A percentile compares a stretch with the other conserved stretches of the same genome.
These are phyloP conservation scores for Thamnophis elegans DNA, from an alignment of 2,797 vertebrate genomes.

Conservation along the genomic window DNA sequence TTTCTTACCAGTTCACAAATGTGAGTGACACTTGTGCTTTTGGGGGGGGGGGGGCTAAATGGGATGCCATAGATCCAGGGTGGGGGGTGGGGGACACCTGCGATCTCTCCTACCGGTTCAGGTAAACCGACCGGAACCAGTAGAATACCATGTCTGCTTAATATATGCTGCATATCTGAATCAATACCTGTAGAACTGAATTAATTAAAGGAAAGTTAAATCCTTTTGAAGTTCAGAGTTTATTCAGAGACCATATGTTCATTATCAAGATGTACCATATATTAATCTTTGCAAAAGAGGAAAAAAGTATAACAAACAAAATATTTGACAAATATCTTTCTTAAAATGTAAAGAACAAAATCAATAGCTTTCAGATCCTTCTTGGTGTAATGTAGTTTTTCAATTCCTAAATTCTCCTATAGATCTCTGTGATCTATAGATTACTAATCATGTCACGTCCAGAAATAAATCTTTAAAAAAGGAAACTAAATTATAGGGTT, in stretches of 20 bases:
- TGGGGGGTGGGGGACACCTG: too few species aligned
- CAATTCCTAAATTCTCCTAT: neutral
- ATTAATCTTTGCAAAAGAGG: neutral
- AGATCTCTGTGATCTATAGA: neutral
- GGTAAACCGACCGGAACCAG: too few species aligned
- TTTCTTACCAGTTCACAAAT: too few species aligned
- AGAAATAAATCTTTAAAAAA: neutral
- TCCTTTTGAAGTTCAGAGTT: neutral
- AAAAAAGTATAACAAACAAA: neutral
- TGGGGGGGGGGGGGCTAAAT: too few species aligned
- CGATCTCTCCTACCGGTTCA: too few species aligned
- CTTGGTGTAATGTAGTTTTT: neutral
- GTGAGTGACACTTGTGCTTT: too few species aligned
- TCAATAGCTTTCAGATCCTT: neutral
- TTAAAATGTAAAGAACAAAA: slow-evolving; percentile 8
- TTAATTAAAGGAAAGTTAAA: slow-evolving; percentile 33
- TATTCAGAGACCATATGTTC: slow-evolving; percentile 2
- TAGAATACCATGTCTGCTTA: neutral
- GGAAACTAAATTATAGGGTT: neutral
- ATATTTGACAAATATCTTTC: neutral
- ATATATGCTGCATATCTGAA: neutral
- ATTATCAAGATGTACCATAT: slow-evolving; percentile 2
- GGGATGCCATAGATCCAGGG: too few species aligned
- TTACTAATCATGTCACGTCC: neutral
- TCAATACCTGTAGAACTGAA: neutral